phyloP scores from a whole-genome alignment of 1,140 invertebrate species.

The Chymomyza costata region DNA sequence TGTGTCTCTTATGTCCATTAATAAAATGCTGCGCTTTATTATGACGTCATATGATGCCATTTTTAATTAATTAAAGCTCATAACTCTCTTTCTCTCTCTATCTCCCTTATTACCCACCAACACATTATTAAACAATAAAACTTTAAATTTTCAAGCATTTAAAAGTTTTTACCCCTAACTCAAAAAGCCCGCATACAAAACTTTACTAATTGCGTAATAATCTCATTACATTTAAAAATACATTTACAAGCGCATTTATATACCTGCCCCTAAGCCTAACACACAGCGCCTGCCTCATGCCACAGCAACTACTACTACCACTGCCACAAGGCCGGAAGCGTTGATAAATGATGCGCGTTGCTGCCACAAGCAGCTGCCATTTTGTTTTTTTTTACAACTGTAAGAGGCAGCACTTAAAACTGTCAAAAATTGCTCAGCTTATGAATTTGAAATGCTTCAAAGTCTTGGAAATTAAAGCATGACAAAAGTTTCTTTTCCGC shows the following conservation, averaged over 20 bases:
- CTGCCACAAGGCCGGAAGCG: constrained; percentile 52
- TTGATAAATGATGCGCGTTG: constrained; percentile 68
- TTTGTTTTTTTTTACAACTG: background rate
- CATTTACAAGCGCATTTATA: constrained; percentile 71
- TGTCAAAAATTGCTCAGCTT: constrained; percentile 69
- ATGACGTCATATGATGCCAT: constrained; percentile 1
- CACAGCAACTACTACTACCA: background rate
- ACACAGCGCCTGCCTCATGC: constrained; percentile 2
- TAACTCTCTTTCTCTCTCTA: background rate
- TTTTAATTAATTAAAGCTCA: background rate
- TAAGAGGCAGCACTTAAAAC: constrained; percentile 41
- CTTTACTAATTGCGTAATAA: constrained; percentile 70
- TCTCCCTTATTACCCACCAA: background rate
- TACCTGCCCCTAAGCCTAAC: constrained; percentile 59
- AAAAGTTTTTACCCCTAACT: constrained; percentile 34
- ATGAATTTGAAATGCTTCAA: constrained; percentile 61
- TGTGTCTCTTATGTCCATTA: constrained; percentile 21
- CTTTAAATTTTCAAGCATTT: constrained; percentile 55
- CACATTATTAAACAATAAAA: too few species aligned
- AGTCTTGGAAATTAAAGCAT: constrained; percentile 28
- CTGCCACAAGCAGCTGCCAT: background rate
- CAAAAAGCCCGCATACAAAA: constrained; percentile 41
- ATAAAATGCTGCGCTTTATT: constrained; percentile 32
- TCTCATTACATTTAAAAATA: constrained; percentile 73
- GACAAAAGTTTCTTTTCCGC: constrained; percentile 47